These are phyloP conservation scores for Hirtodrosophila cameraria DNA, from an alignment of 2,888 invertebrate genomes.

Conservation along the genomic window DNA sequence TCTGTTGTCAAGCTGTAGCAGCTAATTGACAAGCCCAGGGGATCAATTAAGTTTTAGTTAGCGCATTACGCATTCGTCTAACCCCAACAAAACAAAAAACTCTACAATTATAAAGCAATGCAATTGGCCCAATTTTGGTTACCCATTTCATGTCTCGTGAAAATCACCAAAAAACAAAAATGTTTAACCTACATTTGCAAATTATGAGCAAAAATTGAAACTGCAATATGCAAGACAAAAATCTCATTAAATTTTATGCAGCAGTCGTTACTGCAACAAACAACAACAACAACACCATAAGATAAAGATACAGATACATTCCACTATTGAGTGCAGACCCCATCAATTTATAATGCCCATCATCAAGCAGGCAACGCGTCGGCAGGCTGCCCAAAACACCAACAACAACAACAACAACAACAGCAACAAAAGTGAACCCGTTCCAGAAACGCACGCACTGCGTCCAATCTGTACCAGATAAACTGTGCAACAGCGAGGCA, in stretches of 20 bases:
- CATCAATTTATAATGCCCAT: constrained; percentile 73
- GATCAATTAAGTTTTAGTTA: constrained; percentile 66
- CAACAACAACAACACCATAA: constrained; percentile 18
- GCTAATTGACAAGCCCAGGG: constrained; percentile 72
- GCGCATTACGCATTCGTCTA: constrained; percentile 37
- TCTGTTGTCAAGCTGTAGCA: constrained; percentile 14
- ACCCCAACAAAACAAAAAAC: constrained; percentile 1
- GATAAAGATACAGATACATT: constrained; percentile 40
- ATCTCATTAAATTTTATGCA: constrained; percentile 71
- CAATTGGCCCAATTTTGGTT: constrained; percentile 62
- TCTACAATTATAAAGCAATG: constrained; percentile 47
- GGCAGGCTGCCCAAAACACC: constrained; percentile 14
- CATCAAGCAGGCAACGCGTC: constrained; percentile 30
- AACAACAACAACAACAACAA: too few species aligned
- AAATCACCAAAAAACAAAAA: constrained; percentile 65
- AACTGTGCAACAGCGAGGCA: constrained; percentile 19
- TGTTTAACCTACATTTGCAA: constrained; percentile 70
- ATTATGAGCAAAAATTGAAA: constrained; percentile 46
- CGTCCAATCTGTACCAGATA: constrained; percentile 21
- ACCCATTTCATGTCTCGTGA: constrained; percentile 47
- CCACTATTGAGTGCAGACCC: constrained; percentile 47
- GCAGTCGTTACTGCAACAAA: constrained; percentile 39
- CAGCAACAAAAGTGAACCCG: constrained; percentile 20
- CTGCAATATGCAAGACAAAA: constrained; percentile 43
- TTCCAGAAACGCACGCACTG: constrained; percentile 22